Percentiles rank a stretch among this genome's conserved stretches.
These are phyloP conservation scores for Artemia sinica DNA, from an alignment of 2,888 invertebrate genomes.

Conservation along the genomic window DNA sequence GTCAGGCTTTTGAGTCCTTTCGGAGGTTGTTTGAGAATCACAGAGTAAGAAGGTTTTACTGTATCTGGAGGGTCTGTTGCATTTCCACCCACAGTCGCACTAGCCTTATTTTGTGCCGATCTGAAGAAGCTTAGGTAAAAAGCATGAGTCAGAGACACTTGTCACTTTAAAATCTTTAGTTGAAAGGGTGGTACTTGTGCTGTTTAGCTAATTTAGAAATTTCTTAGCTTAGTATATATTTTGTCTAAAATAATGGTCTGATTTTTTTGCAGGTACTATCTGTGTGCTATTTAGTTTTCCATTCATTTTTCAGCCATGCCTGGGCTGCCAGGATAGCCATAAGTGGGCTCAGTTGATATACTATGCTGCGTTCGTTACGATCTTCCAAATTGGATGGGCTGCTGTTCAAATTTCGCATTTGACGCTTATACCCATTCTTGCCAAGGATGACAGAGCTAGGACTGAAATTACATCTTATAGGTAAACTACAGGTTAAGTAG, in stretches of 20 bases:
- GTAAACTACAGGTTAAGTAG: slow-evolving; percentile 32
- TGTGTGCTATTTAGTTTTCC: slow-evolving; percentile 64
- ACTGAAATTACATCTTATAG: slow-evolving; percentile 58
- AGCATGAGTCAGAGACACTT: too few relatives aligned
- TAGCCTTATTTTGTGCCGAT: too few relatives aligned
- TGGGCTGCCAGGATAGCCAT: slow-evolving; percentile 44
- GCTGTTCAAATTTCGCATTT: slow-evolving; percentile 76
- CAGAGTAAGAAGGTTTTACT: too few relatives aligned
- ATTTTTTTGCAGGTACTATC: slow-evolving; percentile 43
- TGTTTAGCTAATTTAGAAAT: too few relatives aligned
- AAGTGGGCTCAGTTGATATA: slow-evolving; percentile 55
- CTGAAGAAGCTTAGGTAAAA: too few relatives aligned
- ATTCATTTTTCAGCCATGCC: slow-evolving; percentile 64
- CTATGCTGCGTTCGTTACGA: slow-evolving; percentile 53
- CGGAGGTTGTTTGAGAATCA: too few relatives aligned
- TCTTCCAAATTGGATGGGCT: slow-evolving; percentile 89
- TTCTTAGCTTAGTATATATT: not conserved
- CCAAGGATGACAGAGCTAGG: slow-evolving; percentile 52
- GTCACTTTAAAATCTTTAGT: too few relatives aligned
- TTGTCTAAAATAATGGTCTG: slow-evolving; percentile 7
- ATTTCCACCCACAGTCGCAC: too few relatives aligned
- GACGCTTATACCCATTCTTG: slow-evolving; percentile 64
- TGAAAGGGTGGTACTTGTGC: too few relatives aligned
- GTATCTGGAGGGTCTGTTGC: too few relatives aligned
- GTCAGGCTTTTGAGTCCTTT: too few relatives aligned